phyloP scores from a whole-genome alignment of 1,140 invertebrate genomes.

The Sitophilus oryzae region DNA sequence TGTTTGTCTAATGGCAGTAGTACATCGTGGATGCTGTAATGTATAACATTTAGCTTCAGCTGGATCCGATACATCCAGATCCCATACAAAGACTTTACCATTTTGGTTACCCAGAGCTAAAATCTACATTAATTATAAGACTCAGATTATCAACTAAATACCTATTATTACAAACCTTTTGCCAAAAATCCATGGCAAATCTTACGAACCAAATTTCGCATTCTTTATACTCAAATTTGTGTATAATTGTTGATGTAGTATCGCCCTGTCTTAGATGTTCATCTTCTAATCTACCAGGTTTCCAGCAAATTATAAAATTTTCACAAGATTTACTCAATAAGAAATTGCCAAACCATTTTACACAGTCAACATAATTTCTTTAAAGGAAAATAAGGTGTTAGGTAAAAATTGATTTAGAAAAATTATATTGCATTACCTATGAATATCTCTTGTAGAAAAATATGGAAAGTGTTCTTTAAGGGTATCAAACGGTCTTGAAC shows the following conservation, averaged over 20 bases:
- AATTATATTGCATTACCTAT: constrained; percentile 43
- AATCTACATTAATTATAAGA: constrained; percentile 49
- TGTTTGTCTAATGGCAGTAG: constrained; percentile 81
- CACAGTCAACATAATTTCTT: constrained; percentile 96
- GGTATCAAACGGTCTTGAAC: constrained; percentile 77
- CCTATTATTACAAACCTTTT: constrained; percentile 52
- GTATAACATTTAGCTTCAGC: constrained; percentile 67
- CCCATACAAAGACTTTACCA: constrained; percentile 91
- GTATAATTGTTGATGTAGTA: constrained; percentile 72
- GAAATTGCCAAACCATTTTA: constrained; percentile 93
- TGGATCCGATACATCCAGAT: constrained; percentile 80
- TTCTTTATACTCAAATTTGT: constrained; percentile 90
- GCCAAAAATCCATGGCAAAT: constrained; percentile 88
- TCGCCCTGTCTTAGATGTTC: constrained; percentile 64
- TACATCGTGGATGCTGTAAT: constrained; percentile 81
- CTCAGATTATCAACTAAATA: neutral
- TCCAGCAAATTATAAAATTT: constrained; percentile 97
- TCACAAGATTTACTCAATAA: constrained; percentile 97
- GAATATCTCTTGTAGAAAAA: constrained; percentile 94
- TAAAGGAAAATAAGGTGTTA: constrained; percentile 11
- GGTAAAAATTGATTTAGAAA: neutral
- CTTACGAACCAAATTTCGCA: constrained; percentile 98
- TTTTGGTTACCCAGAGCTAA: constrained; percentile 89
- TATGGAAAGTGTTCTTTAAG: constrained; percentile 92
- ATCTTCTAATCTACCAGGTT: constrained; percentile 68